Evolutionary conservation across 2,113 vertebrate genomes (phyloP).

Genomic region (Trematocara zebra): DNA sequence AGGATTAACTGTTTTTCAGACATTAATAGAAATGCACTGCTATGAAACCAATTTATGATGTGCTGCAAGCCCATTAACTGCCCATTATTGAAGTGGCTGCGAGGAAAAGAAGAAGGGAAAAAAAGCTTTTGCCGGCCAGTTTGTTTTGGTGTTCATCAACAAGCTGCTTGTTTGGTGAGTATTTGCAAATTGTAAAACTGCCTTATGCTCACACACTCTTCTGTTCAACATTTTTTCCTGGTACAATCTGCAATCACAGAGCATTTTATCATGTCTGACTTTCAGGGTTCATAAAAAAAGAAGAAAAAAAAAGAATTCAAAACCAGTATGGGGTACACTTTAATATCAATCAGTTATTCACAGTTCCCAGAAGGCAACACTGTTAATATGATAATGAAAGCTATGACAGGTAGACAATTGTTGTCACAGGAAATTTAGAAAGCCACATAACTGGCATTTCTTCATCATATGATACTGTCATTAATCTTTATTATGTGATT

Average conservation of each 20-base stretch:
- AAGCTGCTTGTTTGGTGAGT: not conserved
- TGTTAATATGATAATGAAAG: not conserved
- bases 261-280: not conserved
- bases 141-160: not conserved
- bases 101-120: not conserved
- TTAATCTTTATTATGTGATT: constrained; percentile 13
- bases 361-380: not conserved
- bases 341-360: not conserved
- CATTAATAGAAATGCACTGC: not conserved
- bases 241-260: not conserved
- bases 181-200: not conserved
- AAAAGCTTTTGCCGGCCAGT: not conserved
- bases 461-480: not conserved
- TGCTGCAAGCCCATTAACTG: not conserved
- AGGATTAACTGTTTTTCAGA: not conserved
- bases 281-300: not conserved
- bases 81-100: not conserved
- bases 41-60: not conserved
- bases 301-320: not conserved
- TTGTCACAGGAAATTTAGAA: constrained; percentile 5
- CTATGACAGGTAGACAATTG: constrained; percentile 4
- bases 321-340: not conserved
- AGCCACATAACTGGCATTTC: not conserved
- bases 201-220: not conserved
- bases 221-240: not conserved